Percentiles rank a stretch among this genome's conserved stretches.
phyloP scores from a whole-genome alignment of 2,888 invertebrate species.

The Euplagia quadripunctaria region DNA sequence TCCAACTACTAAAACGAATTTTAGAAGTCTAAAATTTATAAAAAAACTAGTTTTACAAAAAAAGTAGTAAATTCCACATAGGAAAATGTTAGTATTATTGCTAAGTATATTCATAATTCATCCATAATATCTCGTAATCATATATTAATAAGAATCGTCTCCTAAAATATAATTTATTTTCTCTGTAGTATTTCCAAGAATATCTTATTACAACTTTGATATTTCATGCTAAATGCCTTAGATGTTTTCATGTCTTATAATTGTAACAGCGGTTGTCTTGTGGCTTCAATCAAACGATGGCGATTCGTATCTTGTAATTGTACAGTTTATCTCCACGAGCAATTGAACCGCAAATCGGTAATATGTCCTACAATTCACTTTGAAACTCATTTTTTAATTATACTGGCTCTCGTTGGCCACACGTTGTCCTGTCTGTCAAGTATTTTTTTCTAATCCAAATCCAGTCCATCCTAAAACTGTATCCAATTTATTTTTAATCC shows the following conservation, averaged over 20 bases:
- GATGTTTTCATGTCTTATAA: not conserved
- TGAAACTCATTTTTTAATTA: not conserved
- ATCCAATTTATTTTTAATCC: too few relatives aligned
- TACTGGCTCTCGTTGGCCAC: too few relatives aligned
- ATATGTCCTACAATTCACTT: not conserved
- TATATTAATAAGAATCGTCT: too few relatives aligned
- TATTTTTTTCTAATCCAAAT: too few relatives aligned
- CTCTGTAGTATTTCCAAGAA: not conserved
- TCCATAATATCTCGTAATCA: too few relatives aligned
- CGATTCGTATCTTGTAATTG: not conserved
- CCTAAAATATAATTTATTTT: not conserved
- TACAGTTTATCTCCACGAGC: not conserved
- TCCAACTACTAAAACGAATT: too few relatives aligned
- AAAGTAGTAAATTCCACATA: not conserved
- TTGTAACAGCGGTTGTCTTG: not conserved
- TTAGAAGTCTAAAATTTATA: not conserved
- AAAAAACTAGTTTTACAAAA: not conserved
- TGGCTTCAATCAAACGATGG: not conserved
- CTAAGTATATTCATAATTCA: not conserved
- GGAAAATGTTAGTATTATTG: not conserved
- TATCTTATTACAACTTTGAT: not conserved
- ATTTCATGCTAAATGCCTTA: not conserved
- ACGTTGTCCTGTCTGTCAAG: too few relatives aligned
- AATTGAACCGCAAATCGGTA: not conserved
- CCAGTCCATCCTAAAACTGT: too few relatives aligned